These are phyloP conservation scores for Phylloscopus trochiloides DNA, from an alignment of 2,113 vertebrate species.

Conservation along the genomic window DNA sequence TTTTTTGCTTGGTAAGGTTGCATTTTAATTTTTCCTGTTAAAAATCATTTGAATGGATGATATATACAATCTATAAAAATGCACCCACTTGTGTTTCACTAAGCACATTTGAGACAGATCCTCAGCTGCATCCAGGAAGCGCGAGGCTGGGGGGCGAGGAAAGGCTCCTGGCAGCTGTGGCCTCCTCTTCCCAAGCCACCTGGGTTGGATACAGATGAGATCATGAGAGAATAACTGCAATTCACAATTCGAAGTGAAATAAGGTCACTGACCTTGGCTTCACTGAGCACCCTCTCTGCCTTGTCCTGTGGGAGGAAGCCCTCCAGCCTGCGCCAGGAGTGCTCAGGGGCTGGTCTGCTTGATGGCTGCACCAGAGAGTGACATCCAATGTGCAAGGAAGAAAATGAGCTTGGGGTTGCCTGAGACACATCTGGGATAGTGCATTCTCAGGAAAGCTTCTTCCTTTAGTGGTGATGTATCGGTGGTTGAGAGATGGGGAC, in stretches of 20 bases:
- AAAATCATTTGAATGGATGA: background rate
- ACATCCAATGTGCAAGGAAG: background rate
- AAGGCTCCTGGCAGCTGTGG: background rate
- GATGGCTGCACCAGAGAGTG: background rate
- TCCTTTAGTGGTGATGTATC: background rate
- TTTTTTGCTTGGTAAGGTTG: conserved; percentile 14
- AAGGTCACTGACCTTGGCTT: background rate
- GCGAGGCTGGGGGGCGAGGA: accelerated
- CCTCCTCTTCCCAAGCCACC: background rate
- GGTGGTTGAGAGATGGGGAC: background rate
- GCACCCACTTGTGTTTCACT: background rate
- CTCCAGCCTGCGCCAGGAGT: background rate
- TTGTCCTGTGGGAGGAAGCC: background rate
- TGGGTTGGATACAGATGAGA: background rate
- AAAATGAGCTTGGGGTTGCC: background rate
- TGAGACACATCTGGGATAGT: background rate
- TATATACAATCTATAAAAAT: background rate
- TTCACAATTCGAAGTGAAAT: background rate
- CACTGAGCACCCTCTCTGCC: accelerated
- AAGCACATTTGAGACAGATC: background rate
- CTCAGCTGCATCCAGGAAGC: background rate
- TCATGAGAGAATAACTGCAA: background rate
- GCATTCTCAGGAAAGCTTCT: background rate
- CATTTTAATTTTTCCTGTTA: conserved; percentile 18
- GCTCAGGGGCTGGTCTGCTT: background rate